Base-by-base conservation (phyloP, 2,113 vertebrate species). In the Castor canadensis region DNA sequence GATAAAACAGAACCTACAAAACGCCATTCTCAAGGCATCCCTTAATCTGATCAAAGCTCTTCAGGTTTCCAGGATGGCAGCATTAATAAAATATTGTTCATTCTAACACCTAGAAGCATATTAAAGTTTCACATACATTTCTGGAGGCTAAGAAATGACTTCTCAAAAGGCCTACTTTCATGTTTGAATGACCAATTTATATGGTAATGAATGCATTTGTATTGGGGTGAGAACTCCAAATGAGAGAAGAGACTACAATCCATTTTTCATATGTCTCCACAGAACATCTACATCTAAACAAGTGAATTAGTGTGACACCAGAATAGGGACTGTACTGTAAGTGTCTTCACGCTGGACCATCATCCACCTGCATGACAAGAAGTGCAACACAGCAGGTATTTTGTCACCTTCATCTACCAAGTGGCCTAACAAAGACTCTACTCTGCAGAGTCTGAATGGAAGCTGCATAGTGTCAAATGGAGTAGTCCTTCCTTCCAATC, bases 61-160 rank as follows among this genome's bases (percentile, higher is more conserved):
- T 84, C 69, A 38, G 47, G 32, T 89, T 95, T 81, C 52, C 22
- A 24, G 43, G 40, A 69, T n/a, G 73, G 52, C 56, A 81, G 32
- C 26, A 49, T 71, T 49, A 94, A 73, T 22, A 22, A 89, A 60
- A 45, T n/a, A 3, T 22, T 35, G 11, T 19, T 85, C 58, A n/a
- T 73, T 38, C 7, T 60, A 73, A 62, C 20, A 69, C 73, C 80
- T 86, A 26, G 47, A 79, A 94, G 71, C 5, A 17, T 64, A 43
- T 24, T 64, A 71, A 20, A 62, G 28, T 89, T 45, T 89, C 71
- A 84, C 5, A 35, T 58, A 66, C 45, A 69, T 85, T 97, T 91
- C 87, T 82, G 45, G 62, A 89, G 84, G 24, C 28, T 62, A 49
- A 91, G 47, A 96, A 38, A 56, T 45, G 62, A 82, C 66, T 97